Evolutionary conservation across 2,797 vertebrate species (phyloP), one percentile per base, ranked within the genome.

Genomic region (Notolepis coatsorum): DNA sequence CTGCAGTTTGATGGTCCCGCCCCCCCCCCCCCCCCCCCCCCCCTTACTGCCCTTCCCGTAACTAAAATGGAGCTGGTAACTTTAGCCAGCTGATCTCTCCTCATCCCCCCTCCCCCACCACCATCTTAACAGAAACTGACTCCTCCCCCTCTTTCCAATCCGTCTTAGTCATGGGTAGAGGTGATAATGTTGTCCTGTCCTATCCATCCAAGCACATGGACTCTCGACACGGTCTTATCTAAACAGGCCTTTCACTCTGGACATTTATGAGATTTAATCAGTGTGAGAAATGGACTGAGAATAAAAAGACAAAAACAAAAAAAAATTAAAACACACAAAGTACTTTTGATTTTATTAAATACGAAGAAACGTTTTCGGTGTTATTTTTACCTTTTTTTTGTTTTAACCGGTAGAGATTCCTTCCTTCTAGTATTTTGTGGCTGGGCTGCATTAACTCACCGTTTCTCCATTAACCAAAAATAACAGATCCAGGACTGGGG

Each of bases 151-250:
- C 71, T 65, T n/a, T n/a, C n/a, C 68, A 70, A 82, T 75, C 85
- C 79, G 68, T 74, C 80, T 78, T 82, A 70, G 65, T 75, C 71
- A 73, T 84, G 74, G 69, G 53, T 78, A 79, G 61, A 71, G 41
- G 65, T 60, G 17, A 61, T 58, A 28, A 7, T 66, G 67, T 82
- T 50, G 45, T 84, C 77, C 79, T 63, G 79, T 71, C 59, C 63
- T 70, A 77, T 75, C 45, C 68, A 73, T 85, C 75, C 63, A 86
- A 82, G 81, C 76, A 88, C 84, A 88, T 65, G 69, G 73, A 86
- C 85, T 79, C 48, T 82, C 65, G 35, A 35, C 67, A 77, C 68
- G 61, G 42, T 79, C 73, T 84, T 61, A 81, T 75, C 61, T 77
- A 57, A n/a, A 77, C 70, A 75, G 61, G 65, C 73, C 76, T 68